Base-by-base conservation (phyloP, 2,888 invertebrate genomes). In the Cephus nigrinus region DNA sequence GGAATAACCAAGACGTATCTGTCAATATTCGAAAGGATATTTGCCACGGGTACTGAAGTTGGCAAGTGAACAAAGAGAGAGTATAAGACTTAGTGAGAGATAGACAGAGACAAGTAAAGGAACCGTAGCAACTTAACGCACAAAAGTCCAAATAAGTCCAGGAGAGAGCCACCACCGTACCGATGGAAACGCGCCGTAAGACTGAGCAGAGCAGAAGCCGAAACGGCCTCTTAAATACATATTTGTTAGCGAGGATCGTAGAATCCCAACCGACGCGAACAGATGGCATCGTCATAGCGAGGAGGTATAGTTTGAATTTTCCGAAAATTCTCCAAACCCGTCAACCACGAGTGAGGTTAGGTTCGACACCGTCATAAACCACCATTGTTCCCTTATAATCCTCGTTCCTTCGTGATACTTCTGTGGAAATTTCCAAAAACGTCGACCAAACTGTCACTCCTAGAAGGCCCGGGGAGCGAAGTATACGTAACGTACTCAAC, bases 41-140 rank as follows among this genome's bases (percentile, higher is more conserved):
- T 34, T 15, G 68, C 34, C 73, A 68, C 78, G 55, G 71, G 78
- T 35, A 33, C 71, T 23, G 69, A 35, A 30, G 35, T 55, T 55
- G 33, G 35, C 36, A 73, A 34, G 68, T 36, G 23, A 33, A 68
- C 35, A 36, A 32, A 33, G 33, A 31, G n/a, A 79, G 68, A 68
- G 33, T 23, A 12, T 15, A 40, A 76, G 30, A 76, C 74, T 12
- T 1, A 33, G 74, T 9, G 34, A 33, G 68, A 71, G 69, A 69
- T n/a, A 31, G 68, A 69, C 11, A 75, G 71, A 75, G 75, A 35
- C 31, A 33, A 68, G 78, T 40, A 12, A 75, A 76, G 79, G 79
- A 76, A 79, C 82, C 77, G 80, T 74, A 78, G 79, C 80, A 23
- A 3, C 23, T 55, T 55, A 55, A 55, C 55, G 15, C 40, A 55